Conservation (phyloP, 2,888 invertebrate species). For the Cryptocheilus praepositus region DNA sequence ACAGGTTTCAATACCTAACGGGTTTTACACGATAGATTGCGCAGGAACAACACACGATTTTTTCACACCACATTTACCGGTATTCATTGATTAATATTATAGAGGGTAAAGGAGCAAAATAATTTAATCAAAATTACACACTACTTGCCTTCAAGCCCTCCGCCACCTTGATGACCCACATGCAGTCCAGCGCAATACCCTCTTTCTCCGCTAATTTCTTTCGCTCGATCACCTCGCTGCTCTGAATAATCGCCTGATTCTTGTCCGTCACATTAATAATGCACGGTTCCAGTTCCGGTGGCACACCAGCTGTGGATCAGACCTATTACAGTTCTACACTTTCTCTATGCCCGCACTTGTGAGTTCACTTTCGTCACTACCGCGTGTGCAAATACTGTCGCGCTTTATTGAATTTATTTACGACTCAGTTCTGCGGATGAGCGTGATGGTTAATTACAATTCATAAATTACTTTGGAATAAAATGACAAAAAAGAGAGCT, state of each 20-base stretch:
- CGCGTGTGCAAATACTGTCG: not conserved
- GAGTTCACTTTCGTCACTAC: not conserved
- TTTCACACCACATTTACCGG: too few relatives aligned
- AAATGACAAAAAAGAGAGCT: too few relatives aligned
- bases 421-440: too few relatives aligned
- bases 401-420: too few relatives aligned
- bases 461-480: too few relatives aligned
- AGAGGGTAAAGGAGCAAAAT: not conserved
- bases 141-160: slow-evolving; percentile 80
- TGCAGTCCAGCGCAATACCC: slow-evolving; percentile 82
- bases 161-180: slow-evolving; percentile 83
- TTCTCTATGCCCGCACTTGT: slow-evolving; percentile 17
- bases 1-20: too few relatives aligned
- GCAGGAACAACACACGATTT: too few relatives aligned
- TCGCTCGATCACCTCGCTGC: slow-evolving; percentile 78
- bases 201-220: slow-evolving; percentile 76
- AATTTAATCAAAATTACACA: not conserved
- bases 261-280: slow-evolving; percentile 75
- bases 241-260: slow-evolving; percentile 77
- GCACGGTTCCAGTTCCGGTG: slow-evolving; percentile 79
- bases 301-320: slow-evolving; percentile 70
- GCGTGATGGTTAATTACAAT: too few relatives aligned
- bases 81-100: too few relatives aligned
- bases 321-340: slow-evolving; percentile 56
- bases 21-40: too few relatives aligned